A percentile compares a stretch with the other conserved stretches of the same genome.
These are phyloP conservation scores for Embiotoca jacksoni DNA, from an alignment of 2,113 vertebrate genomes.

Conservation along the genomic window DNA sequence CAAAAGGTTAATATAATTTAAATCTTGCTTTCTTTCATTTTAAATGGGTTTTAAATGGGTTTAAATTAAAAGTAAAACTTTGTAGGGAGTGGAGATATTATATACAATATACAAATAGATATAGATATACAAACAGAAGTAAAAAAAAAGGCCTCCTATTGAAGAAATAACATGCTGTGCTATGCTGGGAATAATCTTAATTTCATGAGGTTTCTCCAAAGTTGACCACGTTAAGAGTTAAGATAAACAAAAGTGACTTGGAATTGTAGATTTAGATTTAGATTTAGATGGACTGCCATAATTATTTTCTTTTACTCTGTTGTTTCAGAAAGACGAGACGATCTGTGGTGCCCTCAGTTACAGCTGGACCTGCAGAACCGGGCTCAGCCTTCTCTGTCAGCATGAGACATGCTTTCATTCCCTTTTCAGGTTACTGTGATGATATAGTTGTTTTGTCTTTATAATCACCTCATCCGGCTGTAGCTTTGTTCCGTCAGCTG, in stretches of 20 bases:
- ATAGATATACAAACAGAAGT: no score
- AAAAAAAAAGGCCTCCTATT: no score
- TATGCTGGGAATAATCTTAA: no score
- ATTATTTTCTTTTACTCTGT: background rate
- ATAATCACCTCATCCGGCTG: background rate
- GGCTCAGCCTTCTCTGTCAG: constrained; percentile 90
- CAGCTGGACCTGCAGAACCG: constrained; percentile 63
- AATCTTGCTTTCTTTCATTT: no score
- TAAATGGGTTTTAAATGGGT: no score
- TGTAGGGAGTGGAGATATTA: no score
- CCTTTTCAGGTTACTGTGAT: constrained; percentile 89
- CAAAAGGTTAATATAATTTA: no score
- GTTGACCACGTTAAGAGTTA: background rate
- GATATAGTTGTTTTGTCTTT: background rate
- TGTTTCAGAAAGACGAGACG: constrained; percentile 65
- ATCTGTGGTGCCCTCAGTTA: constrained; percentile 34
- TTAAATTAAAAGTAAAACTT: no score
- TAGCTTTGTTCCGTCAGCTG: background rate
- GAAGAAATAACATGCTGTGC: no score
- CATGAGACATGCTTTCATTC: constrained; percentile 96
- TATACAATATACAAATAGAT: no score
- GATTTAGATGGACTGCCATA: background rate
- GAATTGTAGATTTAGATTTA: background rate
- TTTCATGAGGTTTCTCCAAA: background rate
- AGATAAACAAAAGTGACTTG: background rate